Evolutionary conservation across 2,888 invertebrate genomes (phyloP).

Genomic region (Pseudoips prasinana): DNA sequence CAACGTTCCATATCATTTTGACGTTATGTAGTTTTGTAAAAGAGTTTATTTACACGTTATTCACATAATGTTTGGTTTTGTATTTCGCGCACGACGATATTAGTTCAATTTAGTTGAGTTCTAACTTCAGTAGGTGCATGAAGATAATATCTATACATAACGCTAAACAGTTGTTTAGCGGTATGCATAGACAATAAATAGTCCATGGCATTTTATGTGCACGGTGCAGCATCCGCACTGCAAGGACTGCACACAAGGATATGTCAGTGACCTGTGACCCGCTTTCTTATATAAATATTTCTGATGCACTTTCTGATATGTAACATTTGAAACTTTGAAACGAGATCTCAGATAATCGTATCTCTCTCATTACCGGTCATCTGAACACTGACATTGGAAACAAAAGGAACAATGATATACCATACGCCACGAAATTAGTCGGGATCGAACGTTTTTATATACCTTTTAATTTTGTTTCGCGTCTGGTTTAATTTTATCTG

Average conservation of each 20-base stretch:
- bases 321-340: too few relatives aligned
- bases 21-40: conserved; percentile 12
- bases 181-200: not conserved
- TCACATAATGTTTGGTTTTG: too few relatives aligned
- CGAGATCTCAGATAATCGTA: conserved; percentile 33
- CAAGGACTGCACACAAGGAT: conserved; percentile 21
- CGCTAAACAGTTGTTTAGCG: too few relatives aligned
- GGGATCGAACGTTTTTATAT: conserved; percentile 73
- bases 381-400: conserved; percentile 30
- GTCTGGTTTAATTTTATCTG: conserved; percentile 82
- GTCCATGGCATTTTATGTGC: conserved; percentile 2
- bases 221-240: conserved; percentile 14
- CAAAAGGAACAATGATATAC: conserved; percentile 48
- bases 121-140: too few relatives aligned
- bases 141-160: not conserved
- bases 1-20: conserved; percentile 22
- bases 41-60: conserved; percentile 25
- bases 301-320: conserved; percentile 8
- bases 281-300: conserved; percentile 19
- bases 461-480: conserved; percentile 80
- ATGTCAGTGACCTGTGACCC: conserved; percentile 32
- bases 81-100: too few relatives aligned
- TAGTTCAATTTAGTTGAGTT: too few relatives aligned
- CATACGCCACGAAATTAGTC: conserved; percentile 79
- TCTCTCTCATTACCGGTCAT: conserved; percentile 28